Conservation (phyloP, 2,888 invertebrate genomes). For the Epiperipatus broadwayi region DNA sequence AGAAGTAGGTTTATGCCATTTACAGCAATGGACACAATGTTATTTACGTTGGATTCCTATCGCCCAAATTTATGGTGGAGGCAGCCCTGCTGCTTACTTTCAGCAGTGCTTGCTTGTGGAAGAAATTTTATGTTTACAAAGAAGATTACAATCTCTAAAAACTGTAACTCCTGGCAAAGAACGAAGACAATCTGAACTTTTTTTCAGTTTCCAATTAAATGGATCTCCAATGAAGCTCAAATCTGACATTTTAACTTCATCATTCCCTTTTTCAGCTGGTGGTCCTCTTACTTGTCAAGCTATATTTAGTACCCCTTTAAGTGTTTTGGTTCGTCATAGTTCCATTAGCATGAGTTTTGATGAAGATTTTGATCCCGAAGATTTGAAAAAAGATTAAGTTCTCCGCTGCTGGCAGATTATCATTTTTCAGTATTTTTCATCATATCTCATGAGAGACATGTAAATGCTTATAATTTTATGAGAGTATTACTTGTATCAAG, state of each 20-base stretch:
- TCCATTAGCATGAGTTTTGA: too few relatives aligned
- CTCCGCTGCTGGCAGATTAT: too few relatives aligned
- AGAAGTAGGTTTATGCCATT: too few relatives aligned
- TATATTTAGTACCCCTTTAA: slow-evolving; percentile 16
- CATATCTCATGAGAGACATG: too few relatives aligned
- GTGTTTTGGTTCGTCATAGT: too few relatives aligned
- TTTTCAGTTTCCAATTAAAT: too few relatives aligned
- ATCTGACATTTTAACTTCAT: slow-evolving; percentile 18
- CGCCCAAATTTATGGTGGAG: slow-evolving; percentile 53
- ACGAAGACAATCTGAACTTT: slow-evolving; percentile 17
- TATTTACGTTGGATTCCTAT: slow-evolving; percentile 73
- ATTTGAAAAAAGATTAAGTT: too few relatives aligned
- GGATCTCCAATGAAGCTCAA: slow-evolving; percentile 13
- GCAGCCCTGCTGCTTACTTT: slow-evolving; percentile 30
- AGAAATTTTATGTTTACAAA: slow-evolving; percentile 27
- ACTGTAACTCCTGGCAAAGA: slow-evolving; percentile 5
- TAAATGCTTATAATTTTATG: too few relatives aligned
- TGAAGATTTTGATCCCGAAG: too few relatives aligned
- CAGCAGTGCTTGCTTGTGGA: slow-evolving; percentile 28
- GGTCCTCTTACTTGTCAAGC: slow-evolving; percentile 17
- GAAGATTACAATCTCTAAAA: slow-evolving; percentile 15
- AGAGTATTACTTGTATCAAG: too few relatives aligned
- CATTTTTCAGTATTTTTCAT: too few relatives aligned
- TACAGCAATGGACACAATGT: slow-evolving; percentile 80
- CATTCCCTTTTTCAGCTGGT: slow-evolving; percentile 19